phyloP scores from a whole-genome alignment of 2,113 vertebrate species.

The Plectropomus leopardus region DNA sequence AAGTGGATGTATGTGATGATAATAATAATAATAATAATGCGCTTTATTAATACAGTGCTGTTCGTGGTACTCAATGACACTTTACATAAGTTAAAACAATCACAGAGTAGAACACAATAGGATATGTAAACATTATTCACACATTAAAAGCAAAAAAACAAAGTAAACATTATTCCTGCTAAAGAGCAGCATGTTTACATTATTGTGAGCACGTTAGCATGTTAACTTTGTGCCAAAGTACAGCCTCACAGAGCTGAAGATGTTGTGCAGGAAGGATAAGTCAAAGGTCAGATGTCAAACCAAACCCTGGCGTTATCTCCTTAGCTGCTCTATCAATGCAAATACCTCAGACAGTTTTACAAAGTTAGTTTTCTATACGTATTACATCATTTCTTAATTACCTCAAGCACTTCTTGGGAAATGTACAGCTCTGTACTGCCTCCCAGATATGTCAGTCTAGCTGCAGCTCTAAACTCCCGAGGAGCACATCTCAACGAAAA shows the following conservation, averaged over 20 bases:
- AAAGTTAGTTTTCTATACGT: neutral
- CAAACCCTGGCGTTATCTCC: neutral
- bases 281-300: constrained; percentile 19
- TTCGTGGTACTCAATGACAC: too few species aligned
- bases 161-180: too few species aligned
- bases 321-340: neutral
- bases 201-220: neutral
- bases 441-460: neutral
- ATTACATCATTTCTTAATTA: neutral
- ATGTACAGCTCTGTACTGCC: neutral
- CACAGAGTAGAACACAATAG: too few species aligned
- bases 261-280: neutral
- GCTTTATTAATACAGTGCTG: too few species aligned
- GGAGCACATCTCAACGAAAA: neutral
- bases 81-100: too few species aligned
- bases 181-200: neutral
- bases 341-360: neutral
- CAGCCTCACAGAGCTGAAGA: neutral
- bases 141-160: too few species aligned
- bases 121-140: too few species aligned
- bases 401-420: neutral
- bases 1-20: too few species aligned
- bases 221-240: neutral
- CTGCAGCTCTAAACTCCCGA: neutral
- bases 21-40: too few species aligned